Evolutionary conservation across 2,113 vertebrate genomes (phyloP).

Genomic region (Heteronetta atricapilla): DNA sequence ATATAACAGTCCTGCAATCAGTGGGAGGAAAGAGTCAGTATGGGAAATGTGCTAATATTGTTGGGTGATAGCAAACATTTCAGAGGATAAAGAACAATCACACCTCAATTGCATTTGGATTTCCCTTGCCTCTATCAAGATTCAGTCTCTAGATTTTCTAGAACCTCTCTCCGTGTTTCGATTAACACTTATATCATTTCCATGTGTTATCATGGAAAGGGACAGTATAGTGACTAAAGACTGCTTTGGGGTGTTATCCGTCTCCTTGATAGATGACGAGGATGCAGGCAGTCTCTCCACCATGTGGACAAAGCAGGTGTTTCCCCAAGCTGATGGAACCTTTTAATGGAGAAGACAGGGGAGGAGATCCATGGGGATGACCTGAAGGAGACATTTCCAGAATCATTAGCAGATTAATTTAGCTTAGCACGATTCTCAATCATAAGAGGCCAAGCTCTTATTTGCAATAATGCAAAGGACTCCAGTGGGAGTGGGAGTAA

Average conservation of each 20-base stretch:
- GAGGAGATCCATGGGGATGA: constrained; percentile 33
- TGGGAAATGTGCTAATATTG: not conserved
- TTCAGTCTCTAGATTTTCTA: not conserved
- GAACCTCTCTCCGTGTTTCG: not conserved
- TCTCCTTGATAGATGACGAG: constrained; percentile 34
- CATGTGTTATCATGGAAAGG: not conserved
- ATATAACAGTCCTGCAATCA: not conserved
- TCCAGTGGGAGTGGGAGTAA: constrained; percentile 15
- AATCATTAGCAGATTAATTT: constrained; percentile 55
- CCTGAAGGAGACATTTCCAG: constrained; percentile 46
- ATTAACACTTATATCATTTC: not conserved
- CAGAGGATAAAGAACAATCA: not conserved
- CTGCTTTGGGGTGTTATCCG: not conserved
- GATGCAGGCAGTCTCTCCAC: not conserved
- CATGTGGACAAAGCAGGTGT: constrained; percentile 60
- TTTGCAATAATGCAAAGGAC: constrained; percentile 44
- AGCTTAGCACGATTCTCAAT: constrained; percentile 17
- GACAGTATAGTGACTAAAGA: not conserved
- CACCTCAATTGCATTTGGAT: not conserved
- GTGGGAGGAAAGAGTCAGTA: not conserved
- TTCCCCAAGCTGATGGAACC: constrained; percentile 8
- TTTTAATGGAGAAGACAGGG: constrained; percentile 28
- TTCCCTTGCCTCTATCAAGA: not conserved
- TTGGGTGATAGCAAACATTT: not conserved
- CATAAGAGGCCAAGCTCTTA: constrained; percentile 43